A percentile compares a stretch with the other conserved stretches of the same genome.
These are phyloP conservation scores for Harmothoe impar DNA, from an alignment of 2,888 invertebrate species.

Conservation along the genomic window DNA sequence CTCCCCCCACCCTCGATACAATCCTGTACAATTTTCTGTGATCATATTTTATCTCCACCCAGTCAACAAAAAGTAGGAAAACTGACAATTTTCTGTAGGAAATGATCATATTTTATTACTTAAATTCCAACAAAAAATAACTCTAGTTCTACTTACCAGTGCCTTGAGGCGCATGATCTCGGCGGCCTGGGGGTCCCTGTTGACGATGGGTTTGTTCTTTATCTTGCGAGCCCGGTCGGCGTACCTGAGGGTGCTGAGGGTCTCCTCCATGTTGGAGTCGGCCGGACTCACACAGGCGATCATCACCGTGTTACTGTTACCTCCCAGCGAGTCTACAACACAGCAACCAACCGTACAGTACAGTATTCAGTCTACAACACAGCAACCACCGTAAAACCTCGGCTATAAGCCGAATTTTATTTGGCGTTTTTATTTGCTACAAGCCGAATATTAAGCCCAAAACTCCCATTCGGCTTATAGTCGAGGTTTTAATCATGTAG, in stretches of 20 bases:
- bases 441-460: too few species aligned
- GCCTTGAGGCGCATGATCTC: constrained; percentile 90
- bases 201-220: constrained; percentile 83
- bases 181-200: constrained; percentile 85
- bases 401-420: too few species aligned
- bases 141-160: constrained; percentile 69
- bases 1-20: too few species aligned
- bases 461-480: too few species aligned
- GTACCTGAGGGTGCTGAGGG: constrained; percentile 93
- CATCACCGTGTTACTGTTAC: constrained; percentile 96
- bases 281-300: constrained; percentile 97
- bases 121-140: too few species aligned
- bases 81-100: background rate
- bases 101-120: background rate
- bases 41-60: background rate
- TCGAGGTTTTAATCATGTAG: too few species aligned
- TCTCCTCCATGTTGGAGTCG: constrained; percentile 90
- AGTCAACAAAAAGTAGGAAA: background rate
- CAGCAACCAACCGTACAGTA: too few species aligned
- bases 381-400: too few species aligned
- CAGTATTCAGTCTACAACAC: too few species aligned
- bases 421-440: too few species aligned
- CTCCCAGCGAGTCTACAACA: constrained; percentile 92
- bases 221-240: constrained; percentile 88
- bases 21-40: too few species aligned